phyloP scores from a whole-genome alignment of 2,113 vertebrate genomes.

The Tragelaphus imberbis region DNA sequence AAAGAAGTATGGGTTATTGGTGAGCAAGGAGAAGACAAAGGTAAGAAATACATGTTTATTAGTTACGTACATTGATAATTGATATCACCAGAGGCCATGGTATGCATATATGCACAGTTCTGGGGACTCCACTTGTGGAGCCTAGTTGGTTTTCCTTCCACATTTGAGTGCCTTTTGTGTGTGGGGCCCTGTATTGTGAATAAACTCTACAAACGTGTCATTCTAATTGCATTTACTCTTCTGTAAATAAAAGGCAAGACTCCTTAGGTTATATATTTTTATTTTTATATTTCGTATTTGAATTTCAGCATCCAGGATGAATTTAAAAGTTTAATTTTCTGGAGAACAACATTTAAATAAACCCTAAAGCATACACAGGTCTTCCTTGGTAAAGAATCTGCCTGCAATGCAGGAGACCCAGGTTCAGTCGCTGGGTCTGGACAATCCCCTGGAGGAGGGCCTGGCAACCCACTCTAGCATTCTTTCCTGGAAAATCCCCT shows the following conservation, averaged over 20 bases:
- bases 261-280: neutral
- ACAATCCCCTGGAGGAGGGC: no score
- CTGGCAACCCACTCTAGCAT: no score
- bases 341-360: neutral
- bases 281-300: neutral
- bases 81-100: neutral
- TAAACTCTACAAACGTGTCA: neutral
- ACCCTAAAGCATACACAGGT: neutral
- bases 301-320: neutral
- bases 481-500: no score
- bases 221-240: neutral
- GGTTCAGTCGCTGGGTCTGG: neutral
- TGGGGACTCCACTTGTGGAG: neutral
- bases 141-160: neutral
- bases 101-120: neutral
- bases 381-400: neutral
- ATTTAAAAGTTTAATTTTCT: neutral
- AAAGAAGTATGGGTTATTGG: constrained; percentile 92
- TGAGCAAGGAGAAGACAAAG: constrained; percentile 93
- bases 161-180: neutral
- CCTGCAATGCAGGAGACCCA: neutral
- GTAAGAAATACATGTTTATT: constrained; percentile 74
- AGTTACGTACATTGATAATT: neutral
- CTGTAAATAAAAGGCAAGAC: neutral
- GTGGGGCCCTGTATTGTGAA: neutral